These are phyloP conservation scores for Plodia interpunctella DNA, from an alignment of 1,140 invertebrate genomes.

Conservation along the genomic window DNA sequence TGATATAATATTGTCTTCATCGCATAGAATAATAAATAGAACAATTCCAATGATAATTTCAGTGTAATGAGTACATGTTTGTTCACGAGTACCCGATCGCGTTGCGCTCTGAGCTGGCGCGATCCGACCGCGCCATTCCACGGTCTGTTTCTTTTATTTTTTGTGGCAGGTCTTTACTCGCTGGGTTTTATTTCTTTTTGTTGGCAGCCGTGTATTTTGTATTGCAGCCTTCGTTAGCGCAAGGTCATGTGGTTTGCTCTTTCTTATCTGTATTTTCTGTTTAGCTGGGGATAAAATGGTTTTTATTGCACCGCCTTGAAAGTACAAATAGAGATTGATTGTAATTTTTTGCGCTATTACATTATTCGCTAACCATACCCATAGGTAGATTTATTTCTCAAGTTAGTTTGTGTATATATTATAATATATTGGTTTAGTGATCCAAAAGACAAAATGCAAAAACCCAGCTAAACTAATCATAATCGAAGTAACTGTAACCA, in stretches of 20 bases:
- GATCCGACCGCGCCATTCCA: slow-evolving; percentile 38
- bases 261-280: slow-evolving; percentile 6
- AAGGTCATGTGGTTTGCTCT: slow-evolving; percentile 58
- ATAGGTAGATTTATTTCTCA: too few species aligned
- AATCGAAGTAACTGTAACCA: slow-evolving; percentile 6
- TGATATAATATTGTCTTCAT: not conserved
- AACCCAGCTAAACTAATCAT: too few species aligned
- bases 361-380: too few species aligned
- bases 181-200: slow-evolving; percentile 53
- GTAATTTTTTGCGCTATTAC: not conserved
- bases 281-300: not conserved
- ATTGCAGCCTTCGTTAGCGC: slow-evolving; percentile 66
- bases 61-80: slow-evolving; percentile 13
- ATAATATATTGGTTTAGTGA: too few species aligned
- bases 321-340: not conserved
- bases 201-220: slow-evolving; percentile 42
- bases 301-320: not conserved
- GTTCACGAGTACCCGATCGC: slow-evolving; percentile 16
- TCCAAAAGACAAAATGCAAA: too few species aligned
- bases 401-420: too few species aligned
- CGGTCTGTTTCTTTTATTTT: slow-evolving; percentile 46
- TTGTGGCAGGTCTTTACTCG: slow-evolving; percentile 61
- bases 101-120: slow-evolving; percentile 18
- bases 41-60: too few species aligned
- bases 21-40: too few species aligned